phyloP scores from a whole-genome alignment of 2,888 invertebrate genomes.

The Galerucella nymphaeae region DNA sequence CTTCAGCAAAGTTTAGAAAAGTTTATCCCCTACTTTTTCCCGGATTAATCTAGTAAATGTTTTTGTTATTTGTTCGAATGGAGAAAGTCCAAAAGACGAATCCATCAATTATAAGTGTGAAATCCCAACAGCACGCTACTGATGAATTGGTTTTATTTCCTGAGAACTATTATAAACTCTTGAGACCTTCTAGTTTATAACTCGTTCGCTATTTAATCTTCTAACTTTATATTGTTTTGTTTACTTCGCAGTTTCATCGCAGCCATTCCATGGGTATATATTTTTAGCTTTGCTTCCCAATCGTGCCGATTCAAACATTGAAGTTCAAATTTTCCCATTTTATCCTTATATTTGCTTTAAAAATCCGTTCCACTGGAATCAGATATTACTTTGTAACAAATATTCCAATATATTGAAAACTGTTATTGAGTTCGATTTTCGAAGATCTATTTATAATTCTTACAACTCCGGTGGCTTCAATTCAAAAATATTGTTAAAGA shows the following conservation, averaged over 20 bases:
- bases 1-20: conserved; percentile 1
- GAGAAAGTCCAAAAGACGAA: conserved; percentile 26
- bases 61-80: conserved; percentile 30
- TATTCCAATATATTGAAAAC: too few relatives aligned
- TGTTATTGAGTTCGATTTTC: too few relatives aligned
- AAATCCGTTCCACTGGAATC: too few relatives aligned
- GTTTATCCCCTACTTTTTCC: conserved; percentile 6
- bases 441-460: too few relatives aligned
- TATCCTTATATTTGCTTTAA: not conserved
- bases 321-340: not conserved
- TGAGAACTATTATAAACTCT: conserved; percentile 23
- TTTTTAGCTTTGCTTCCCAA: conserved; percentile 10
- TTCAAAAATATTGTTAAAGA: too few relatives aligned
- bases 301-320: not conserved
- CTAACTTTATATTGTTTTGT: conserved; percentile 30
- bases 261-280: conserved; percentile 13
- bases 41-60: conserved; percentile 29
- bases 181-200: conserved; percentile 12
- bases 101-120: conserved; percentile 30
- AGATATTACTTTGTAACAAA: too few relatives aligned
- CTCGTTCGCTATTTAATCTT: conserved; percentile 23
- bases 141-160: conserved; percentile 30
- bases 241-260: conserved; percentile 22
- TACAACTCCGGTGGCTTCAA: too few relatives aligned
- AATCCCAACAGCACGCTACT: conserved; percentile 24